A percentile compares a stretch with the other conserved stretches of the same genome.
Evolutionary conservation across 1,140 invertebrate species (phyloP).

Genomic region (Drosophila rhopaloa): DNA sequence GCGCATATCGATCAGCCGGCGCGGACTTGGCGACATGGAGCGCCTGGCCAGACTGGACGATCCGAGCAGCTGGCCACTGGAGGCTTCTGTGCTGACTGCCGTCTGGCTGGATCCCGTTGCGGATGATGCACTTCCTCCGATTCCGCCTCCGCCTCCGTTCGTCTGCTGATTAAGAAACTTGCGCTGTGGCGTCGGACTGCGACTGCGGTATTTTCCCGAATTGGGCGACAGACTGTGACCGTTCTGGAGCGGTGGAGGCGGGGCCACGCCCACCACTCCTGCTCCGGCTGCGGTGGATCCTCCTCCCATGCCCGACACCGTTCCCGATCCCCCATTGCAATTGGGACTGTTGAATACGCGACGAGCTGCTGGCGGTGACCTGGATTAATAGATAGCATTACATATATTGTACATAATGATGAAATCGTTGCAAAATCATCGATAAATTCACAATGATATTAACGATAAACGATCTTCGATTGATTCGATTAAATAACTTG

Average conservation of each 20-base stretch:
- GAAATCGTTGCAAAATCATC: too few relatives aligned
- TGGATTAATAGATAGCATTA: slow-evolving; percentile 3
- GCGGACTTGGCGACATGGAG: slow-evolving; percentile 85
- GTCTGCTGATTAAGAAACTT: slow-evolving; percentile 70
- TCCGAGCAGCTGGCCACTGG: slow-evolving; percentile 25
- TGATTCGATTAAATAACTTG: too few relatives aligned
- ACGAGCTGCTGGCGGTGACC: slow-evolving; percentile 79
- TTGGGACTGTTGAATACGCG: slow-evolving; percentile 61
- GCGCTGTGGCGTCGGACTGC: slow-evolving; percentile 86
- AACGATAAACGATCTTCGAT: too few relatives aligned
- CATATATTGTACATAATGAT: too few relatives aligned
- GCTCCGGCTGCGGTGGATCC: slow-evolving; percentile 6
- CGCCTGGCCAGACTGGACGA: slow-evolving; percentile 59
- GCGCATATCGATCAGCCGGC: slow-evolving; percentile 75
- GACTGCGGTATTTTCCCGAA: slow-evolving; percentile 85
- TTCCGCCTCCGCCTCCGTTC: slow-evolving; percentile 13
- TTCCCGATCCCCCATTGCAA: slow-evolving; percentile 6
- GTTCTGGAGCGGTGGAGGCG: slow-evolving; percentile 39
- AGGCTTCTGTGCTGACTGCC: slow-evolving; percentile 1
- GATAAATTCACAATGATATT: too few relatives aligned
- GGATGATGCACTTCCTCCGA: slow-evolving; percentile 1
- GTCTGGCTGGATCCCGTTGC: slow-evolving; percentile 3
- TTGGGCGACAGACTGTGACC: slow-evolving; percentile 27
- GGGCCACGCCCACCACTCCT: neutral
- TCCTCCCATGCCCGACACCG: slow-evolving; percentile 10